phyloP scores from a whole-genome alignment of 2,797 vertebrate species.

The Pseudocheirus occidentalis region DNA sequence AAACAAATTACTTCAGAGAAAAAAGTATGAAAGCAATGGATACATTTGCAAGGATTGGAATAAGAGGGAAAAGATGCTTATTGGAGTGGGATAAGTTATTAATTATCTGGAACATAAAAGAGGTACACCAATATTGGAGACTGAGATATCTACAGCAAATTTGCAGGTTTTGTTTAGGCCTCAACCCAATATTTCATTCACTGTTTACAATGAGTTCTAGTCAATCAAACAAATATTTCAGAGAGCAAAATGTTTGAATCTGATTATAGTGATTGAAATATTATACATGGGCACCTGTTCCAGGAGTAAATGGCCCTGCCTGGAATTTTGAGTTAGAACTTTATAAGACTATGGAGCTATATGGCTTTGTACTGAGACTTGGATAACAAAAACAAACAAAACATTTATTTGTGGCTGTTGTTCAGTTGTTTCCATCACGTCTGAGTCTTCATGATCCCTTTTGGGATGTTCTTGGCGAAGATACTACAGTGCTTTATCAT shows the following conservation, averaged over 20 bases:
- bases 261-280: no score
- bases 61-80: background rate
- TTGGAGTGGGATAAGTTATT: background rate
- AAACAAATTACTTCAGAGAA: background rate
- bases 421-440: background rate
- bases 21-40: background rate
- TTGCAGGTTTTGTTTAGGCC: background rate
- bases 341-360: background rate
- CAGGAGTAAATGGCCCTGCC: background rate
- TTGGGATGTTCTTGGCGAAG: background rate
- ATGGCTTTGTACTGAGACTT: background rate
- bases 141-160: background rate
- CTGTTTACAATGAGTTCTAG: background rate
- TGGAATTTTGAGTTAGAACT: background rate
- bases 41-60: background rate
- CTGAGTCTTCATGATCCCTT: background rate
- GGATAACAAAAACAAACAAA: background rate
- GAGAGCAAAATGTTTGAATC: background rate
- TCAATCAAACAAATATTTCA: background rate
- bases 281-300: background rate
- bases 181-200: background rate
- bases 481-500: background rate
- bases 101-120: background rate
- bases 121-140: background rate
- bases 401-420: background rate